Base-by-base conservation (phyloP, 2,113 vertebrate genomes). In the Cinclus cinclus region DNA sequence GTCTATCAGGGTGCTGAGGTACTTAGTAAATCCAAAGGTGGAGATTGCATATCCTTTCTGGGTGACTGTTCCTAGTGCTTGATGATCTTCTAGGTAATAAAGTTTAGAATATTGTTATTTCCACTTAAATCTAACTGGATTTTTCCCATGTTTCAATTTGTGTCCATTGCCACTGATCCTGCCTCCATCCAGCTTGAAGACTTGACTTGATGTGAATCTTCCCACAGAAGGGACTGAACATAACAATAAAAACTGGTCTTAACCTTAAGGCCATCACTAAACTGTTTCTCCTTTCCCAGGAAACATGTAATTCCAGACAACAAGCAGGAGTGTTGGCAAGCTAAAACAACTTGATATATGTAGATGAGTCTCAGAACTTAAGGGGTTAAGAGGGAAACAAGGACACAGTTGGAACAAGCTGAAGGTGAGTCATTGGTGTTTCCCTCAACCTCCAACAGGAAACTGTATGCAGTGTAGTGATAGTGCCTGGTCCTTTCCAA, bases 401-500 rank as follows among this genome's bases (percentile, higher is more conserved):
- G 55, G 37, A 60, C 6, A 28, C 0, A 4, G n/a, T 1, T 42
- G 23, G 19, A 78, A 53, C 37, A 84, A 71, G 19, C 16, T 30
- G 5, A 50, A 86, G 10, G 5, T 1, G 3, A 83, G 17, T 13
- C 13, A 50, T 0, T 44, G 30, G 9, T 8, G 20, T 20, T 67
- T 33, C 20, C 10, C 8, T 64, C 30, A 78, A 27, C 12, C 12
- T 31, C 33, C 70, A 77, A 58, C 33, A 75, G 3, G 3, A 33
- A 83, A 22, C 55, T 37, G 7, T 17, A 17, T 0, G 3, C 28
- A 75, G 22, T 0, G 3, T 25, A 75, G 22, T 35, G n/a, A 23
- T 1, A 60, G 10, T 5, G 7, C 19, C 24, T 59, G 6, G 27
- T 82, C 28, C 53, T 76, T 82, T 67, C 35, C 44, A 47, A 31